Percentiles rank a stretch among this genome's conserved stretches.
Evolutionary conservation across 1,140 invertebrate species (phyloP).

Genomic region (Akabosia matsudoensis): DNA sequence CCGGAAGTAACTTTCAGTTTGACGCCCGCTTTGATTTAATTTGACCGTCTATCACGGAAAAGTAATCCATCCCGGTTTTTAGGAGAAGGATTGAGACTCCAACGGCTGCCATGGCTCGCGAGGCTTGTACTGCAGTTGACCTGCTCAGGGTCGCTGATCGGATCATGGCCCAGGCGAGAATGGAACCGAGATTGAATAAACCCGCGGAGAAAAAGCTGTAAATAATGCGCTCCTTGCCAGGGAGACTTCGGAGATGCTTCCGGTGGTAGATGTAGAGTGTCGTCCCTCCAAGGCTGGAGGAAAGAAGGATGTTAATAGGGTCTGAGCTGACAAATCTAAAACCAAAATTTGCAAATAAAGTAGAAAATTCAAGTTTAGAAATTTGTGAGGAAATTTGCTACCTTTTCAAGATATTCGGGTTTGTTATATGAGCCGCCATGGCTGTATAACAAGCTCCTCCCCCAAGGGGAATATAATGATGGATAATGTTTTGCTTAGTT

Average conservation of each 20-base stretch:
- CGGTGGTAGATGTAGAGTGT: slow-evolving; percentile 25
- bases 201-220: slow-evolving; percentile 32
- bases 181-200: slow-evolving; percentile 34
- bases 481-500: slow-evolving; percentile 22
- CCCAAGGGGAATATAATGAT: slow-evolving; percentile 26
- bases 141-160: slow-evolving; percentile 10
- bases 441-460: slow-evolving; percentile 11
- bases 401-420: background rate
- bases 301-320: slow-evolving; percentile 25
- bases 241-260: slow-evolving; percentile 26
- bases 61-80: slow-evolving; percentile 16
- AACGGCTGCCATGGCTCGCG: background rate
- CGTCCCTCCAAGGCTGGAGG: slow-evolving; percentile 8
- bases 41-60: background rate
- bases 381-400: background rate
- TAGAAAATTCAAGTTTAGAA: background rate
- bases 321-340: slow-evolving; percentile 18
- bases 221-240: slow-evolving; percentile 18
- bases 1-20: background rate
- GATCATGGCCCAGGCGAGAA: slow-evolving; percentile 33
- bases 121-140: background rate
- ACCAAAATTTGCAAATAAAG: background rate
- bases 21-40: background rate
- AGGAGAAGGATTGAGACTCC: background rate
- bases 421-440: slow-evolving; percentile 5